phyloP scores from a whole-genome alignment of 2,797 vertebrate genomes.

The Enteromius afrohamiltoni region DNA sequence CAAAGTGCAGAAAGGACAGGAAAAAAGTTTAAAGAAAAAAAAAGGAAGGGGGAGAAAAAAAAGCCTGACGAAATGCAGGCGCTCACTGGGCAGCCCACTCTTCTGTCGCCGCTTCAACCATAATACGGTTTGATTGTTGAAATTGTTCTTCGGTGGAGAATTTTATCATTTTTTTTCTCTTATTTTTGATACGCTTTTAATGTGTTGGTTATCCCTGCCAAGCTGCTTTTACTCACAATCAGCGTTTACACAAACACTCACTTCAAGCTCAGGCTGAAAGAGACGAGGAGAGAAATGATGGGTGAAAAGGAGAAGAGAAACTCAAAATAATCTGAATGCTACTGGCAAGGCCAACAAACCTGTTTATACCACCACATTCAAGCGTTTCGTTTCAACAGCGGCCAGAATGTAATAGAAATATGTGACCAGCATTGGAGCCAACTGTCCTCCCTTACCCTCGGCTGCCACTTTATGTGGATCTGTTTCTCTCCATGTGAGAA shows the following conservation, averaged over 20 bases:
- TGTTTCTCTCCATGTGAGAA: conserved; percentile 26
- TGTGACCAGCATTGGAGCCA: conserved; percentile 36
- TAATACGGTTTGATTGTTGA: conserved; percentile 60
- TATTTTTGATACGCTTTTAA: conserved; percentile 40
- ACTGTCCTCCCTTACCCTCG: conserved; percentile 26
- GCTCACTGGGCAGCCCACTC: conserved; percentile 41
- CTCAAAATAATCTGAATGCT: conserved; percentile 29
- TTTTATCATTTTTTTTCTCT: conserved; percentile 30
- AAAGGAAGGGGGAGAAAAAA: not conserved
- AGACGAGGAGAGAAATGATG: conserved; percentile 4
- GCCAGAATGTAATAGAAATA: conserved; percentile 36
- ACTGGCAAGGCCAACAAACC: conserved; percentile 6
- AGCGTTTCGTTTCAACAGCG: conserved; percentile 5
- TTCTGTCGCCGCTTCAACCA: conserved; percentile 23
- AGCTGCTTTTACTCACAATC: conserved; percentile 59
- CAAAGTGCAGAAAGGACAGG: conserved; percentile 59
- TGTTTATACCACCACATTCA: conserved; percentile 21
- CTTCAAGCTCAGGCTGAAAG: conserved; percentile 25
- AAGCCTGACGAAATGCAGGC: conserved; percentile 55
- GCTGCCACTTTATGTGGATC: conserved; percentile 27
- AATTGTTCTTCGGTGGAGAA: conserved; percentile 58
- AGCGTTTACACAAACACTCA: conserved; percentile 55
- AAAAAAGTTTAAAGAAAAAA: conserved; percentile 34
- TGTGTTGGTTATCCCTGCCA: conserved; percentile 48
- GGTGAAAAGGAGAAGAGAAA: conserved; percentile 4